Evolutionary conservation across 2,888 invertebrate species (phyloP).

Genomic region (Glomeris marginata): DNA sequence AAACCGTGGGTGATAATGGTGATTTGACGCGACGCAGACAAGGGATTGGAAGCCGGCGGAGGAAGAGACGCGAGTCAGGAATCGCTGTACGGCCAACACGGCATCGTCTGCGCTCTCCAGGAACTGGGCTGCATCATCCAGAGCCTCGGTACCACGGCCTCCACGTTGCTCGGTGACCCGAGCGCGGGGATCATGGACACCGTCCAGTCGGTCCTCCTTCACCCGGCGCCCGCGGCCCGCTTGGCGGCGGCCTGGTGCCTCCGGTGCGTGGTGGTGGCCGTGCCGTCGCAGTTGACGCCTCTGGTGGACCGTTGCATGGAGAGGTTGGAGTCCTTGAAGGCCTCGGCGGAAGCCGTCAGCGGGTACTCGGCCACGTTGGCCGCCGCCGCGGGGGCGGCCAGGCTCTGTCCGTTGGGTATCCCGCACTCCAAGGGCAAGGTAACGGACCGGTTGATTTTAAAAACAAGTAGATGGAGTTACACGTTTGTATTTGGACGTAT

Average conservation of each 20-base stretch:
- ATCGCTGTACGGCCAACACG: conserved; percentile 75
- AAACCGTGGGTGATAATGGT: background rate
- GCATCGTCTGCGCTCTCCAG: conserved; percentile 81
- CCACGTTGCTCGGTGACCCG: conserved; percentile 75
- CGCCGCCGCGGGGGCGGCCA: conserved; percentile 80
- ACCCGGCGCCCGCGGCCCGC: conserved; percentile 86
- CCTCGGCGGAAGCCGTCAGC: conserved; percentile 51
- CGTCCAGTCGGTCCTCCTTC: conserved; percentile 69
- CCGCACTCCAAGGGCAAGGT: conserved; percentile 96
- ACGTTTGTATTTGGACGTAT: too few species aligned
- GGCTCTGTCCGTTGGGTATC: conserved; percentile 77
- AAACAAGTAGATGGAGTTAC: background rate
- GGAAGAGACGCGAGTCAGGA: conserved; percentile 74
- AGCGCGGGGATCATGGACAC: conserved; percentile 64
- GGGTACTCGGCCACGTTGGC: conserved; percentile 88
- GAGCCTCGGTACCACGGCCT: conserved; percentile 86
- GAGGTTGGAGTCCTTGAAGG: conserved; percentile 72
- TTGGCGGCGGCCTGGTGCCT: conserved; percentile 90
- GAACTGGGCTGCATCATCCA: conserved; percentile 81
- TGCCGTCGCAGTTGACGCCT: conserved; percentile 87
- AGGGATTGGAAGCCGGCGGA: background rate
- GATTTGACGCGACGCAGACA: background rate
- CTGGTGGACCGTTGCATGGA: conserved; percentile 78
- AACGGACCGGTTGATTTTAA: conserved; percentile 7
- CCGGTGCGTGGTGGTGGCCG: conserved; percentile 78